Evolutionary conservation across 2,888 invertebrate genomes (phyloP).

Genomic region (Coelopa pilipes): DNA sequence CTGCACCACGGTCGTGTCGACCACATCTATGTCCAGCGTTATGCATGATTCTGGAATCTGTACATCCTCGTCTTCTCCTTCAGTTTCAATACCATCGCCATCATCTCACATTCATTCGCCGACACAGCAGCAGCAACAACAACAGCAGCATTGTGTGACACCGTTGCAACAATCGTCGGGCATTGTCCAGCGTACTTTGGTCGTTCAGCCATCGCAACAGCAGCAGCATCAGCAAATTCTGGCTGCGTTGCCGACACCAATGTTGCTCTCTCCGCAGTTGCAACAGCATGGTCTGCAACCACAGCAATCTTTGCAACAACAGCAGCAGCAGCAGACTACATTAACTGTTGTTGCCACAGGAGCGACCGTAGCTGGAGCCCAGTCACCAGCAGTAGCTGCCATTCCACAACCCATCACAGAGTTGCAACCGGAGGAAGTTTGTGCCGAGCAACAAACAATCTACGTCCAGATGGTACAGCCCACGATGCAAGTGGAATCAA

Average conservation of each 20-base stretch:
- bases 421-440: too few relatives aligned
- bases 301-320: conserved; percentile 33
- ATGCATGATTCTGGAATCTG: conserved; percentile 65
- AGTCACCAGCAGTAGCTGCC: too few relatives aligned
- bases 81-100: conserved; percentile 65
- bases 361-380: neutral
- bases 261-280: conserved; percentile 54
- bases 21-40: conserved; percentile 55
- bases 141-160: conserved; percentile 47
- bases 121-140: conserved; percentile 50
- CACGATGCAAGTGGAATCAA: too few relatives aligned
- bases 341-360: conserved; percentile 33
- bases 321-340: conserved; percentile 32
- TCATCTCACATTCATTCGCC: conserved; percentile 63
- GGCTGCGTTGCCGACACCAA: conserved; percentile 53
- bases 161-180: conserved; percentile 43
- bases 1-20: conserved; percentile 24
- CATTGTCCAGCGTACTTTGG: conserved; percentile 25
- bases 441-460: too few relatives aligned
- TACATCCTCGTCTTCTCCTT: conserved; percentile 65
- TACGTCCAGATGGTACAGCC: too few relatives aligned
- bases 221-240: conserved; percentile 51
- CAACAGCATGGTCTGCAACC: conserved; percentile 41
- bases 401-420: too few relatives aligned
- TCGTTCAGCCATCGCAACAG: conserved; percentile 36